Evolutionary conservation across 2,113 vertebrate genomes (phyloP), one percentile per base, ranked within the genome.

Genomic region (Sminthopsis crassicaudata): DNA sequence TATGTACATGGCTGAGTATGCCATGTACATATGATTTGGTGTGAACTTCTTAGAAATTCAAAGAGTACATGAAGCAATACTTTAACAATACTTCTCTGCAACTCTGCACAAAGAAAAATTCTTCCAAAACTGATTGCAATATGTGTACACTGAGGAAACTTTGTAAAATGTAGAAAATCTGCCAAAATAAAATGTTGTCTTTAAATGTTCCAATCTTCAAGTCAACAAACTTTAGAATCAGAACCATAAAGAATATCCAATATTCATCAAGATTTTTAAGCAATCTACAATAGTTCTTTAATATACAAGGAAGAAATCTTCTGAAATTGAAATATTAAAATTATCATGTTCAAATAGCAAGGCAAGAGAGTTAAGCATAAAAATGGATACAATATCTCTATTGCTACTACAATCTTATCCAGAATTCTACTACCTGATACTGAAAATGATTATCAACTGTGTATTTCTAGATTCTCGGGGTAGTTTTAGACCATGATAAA

Each of bases 41-140:
- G 89, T 26, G 92, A 93, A 93, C 8, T 42, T 90, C 8, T 90
- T 92, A 97, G 27, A 93, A 46, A 95, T 46, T 92, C 36, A 91
- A 8, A 54, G 42, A 92, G 25, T 90, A 51, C 51, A 24, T 54
- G 51, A 54, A 92, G 30, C 55, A 55, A n/a, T 12, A 76, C 4
- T 14, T 76, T 55, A 52, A 25, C 53, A 57, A 27, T 46, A 92
- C 54, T 46, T 92, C 22, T 48, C 25, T 36, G 54, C 54, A 91
- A 91, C 23, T 26, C 22, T 46, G 5, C 53, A 91, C 19, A 11
- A 23, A 46, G n/a, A n/a, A 46, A 91, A 55, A 91, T 7, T 26
- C n/a, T 55, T 42, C 26, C 46, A 55, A 91, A 91, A 91, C 16
- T 91, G 53, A 52, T 36, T 53, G n/a, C 53, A 92, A 67, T 76